phyloP scores from a whole-genome alignment of 1,140 invertebrate species.

The Solenopsis invicta region DNA sequence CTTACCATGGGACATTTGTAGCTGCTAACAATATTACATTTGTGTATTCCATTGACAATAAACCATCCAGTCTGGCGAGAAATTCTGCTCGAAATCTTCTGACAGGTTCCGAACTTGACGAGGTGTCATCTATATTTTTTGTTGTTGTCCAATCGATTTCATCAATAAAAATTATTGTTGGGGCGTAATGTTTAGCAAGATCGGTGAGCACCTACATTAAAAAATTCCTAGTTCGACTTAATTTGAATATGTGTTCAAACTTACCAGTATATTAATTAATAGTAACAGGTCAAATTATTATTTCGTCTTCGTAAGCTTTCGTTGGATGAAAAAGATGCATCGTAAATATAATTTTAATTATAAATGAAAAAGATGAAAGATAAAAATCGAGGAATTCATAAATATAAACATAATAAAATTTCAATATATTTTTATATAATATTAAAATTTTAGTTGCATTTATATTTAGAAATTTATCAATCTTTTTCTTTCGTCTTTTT shows the following conservation, averaged over 20 bases:
- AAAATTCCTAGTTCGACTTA: not conserved
- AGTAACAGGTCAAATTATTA: constrained; percentile 2
- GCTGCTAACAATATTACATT: constrained; percentile 94
- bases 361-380: not conserved
- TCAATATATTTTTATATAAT: too few relatives aligned
- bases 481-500: not conserved
- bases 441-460: too few relatives aligned
- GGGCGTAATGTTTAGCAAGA: constrained; percentile 95
- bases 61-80: constrained; percentile 96
- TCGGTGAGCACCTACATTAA: constrained; percentile 92
- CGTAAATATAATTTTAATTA: not conserved
- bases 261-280: not conserved
- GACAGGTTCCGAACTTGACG: constrained; percentile 96
- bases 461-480: not conserved
- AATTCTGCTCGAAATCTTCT: constrained; percentile 97
- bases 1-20: constrained; percentile 96
- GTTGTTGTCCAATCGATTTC: constrained; percentile 97
- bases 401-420: too few relatives aligned
- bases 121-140: constrained; percentile 87
- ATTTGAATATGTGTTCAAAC: not conserved
- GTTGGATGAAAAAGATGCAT: not conserved
- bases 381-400: too few relatives aligned
- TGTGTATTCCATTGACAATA: constrained; percentile 86
- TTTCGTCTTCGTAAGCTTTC: not conserved
- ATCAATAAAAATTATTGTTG: constrained; percentile 98